phyloP scores from a whole-genome alignment of 1,140 invertebrate species.

The Bombus superbus region DNA sequence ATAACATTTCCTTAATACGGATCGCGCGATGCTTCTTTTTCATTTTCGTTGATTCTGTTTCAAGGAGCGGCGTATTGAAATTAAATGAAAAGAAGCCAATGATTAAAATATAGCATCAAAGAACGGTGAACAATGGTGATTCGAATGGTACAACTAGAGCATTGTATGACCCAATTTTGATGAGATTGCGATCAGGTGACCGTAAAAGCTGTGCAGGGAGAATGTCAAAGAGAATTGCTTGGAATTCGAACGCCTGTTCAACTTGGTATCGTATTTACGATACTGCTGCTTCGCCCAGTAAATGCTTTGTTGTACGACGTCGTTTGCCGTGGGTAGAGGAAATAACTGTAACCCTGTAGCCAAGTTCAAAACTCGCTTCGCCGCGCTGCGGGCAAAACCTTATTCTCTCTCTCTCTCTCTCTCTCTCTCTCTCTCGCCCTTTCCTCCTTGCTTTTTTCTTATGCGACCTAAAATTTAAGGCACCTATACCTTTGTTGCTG shows the following conservation, averaged over 20 bases:
- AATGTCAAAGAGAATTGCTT: constrained; percentile 50
- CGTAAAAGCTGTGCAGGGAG: constrained; percentile 51
- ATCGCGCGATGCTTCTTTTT: not conserved
- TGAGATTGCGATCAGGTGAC: constrained; percentile 63
- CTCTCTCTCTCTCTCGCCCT: not conserved
- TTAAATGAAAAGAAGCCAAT: not conserved
- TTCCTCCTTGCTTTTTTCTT: not conserved
- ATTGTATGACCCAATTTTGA: constrained; percentile 62
- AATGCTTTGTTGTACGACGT: constrained; percentile 53
- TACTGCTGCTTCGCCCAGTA: constrained; percentile 55
- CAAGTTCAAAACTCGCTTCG: constrained; percentile 6
- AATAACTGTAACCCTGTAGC: constrained; percentile 49
- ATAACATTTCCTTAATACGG: not conserved
- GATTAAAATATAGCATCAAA: constrained; percentile 1
- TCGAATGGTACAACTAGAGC: constrained; percentile 18
- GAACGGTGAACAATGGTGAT: constrained; percentile 26
- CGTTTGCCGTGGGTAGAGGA: constrained; percentile 40
- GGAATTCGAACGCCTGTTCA: constrained; percentile 61
- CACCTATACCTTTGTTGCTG: not conserved
- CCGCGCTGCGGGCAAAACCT: not conserved
- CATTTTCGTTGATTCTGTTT: not conserved
- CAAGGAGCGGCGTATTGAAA: not conserved
- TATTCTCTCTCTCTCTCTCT: not conserved
- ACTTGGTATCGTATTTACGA: constrained; percentile 69
- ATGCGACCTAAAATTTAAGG: not conserved